Conservation (phyloP, 2,113 vertebrate genomes). For the Maccullochella peelii region DNA sequence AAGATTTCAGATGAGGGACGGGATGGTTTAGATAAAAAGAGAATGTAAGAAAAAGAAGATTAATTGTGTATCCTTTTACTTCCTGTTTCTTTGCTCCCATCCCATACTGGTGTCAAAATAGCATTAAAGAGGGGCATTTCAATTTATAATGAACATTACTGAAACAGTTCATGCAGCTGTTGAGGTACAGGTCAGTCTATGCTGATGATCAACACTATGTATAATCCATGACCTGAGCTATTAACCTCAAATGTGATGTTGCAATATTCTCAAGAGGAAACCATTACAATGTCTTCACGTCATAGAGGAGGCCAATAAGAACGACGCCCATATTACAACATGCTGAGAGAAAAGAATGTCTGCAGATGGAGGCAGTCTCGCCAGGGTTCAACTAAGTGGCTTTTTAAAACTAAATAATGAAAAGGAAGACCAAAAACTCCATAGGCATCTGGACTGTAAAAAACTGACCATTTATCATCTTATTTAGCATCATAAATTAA, state of each 20-base stretch:
- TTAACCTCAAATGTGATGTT: constrained; percentile 22
- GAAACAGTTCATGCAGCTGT: background rate
- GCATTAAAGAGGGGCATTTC: background rate
- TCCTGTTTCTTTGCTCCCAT: constrained; percentile 26
- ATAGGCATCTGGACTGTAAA: background rate
- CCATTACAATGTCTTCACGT: constrained; percentile 27
- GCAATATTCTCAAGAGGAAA: constrained; percentile 31
- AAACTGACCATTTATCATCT: background rate
- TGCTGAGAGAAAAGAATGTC: constrained; percentile 63
- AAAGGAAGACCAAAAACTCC: background rate
- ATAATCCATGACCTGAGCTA: background rate
- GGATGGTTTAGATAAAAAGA: background rate
- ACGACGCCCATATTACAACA: constrained; percentile 58
- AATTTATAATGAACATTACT: background rate
- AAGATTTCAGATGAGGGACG: background rate
- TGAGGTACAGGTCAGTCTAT: background rate
- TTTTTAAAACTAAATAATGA: constrained; percentile 30
- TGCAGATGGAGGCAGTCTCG: constrained; percentile 30
- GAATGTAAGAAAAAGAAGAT: background rate
- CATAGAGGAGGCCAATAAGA: constrained; percentile 23
- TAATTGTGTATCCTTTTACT: background rate
- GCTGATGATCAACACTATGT: background rate
- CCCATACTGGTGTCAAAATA: background rate
- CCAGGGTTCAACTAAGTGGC: constrained; percentile 33
- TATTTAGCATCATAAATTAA: background rate